These are phyloP conservation scores for Saguinus imperator DNA, from an alignment of 2,113 vertebrate genomes.

Conservation along the genomic window DNA sequence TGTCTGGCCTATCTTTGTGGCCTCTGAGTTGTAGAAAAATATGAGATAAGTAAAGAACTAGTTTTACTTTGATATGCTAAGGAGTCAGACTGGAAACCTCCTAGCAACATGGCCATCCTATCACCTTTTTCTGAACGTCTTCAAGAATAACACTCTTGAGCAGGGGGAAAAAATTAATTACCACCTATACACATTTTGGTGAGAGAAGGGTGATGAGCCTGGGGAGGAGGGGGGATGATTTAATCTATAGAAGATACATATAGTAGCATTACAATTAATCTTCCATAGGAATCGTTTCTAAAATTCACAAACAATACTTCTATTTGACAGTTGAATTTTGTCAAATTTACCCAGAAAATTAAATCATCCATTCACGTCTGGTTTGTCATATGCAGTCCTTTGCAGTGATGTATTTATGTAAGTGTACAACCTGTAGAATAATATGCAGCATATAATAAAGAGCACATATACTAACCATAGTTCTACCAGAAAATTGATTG, in stretches of 20 bases:
- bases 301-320: neutral
- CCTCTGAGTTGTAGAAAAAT: neutral
- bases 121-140: neutral
- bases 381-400: neutral
- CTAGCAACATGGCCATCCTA: neutral
- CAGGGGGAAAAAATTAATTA: neutral
- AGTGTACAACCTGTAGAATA: neutral
- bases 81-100: neutral
- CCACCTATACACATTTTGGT: neutral
- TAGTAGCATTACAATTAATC: neutral
- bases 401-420: neutral
- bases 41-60: neutral
- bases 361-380: neutral
- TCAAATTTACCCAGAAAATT: neutral
- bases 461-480: neutral
- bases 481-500: neutral
- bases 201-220: neutral
- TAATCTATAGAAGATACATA: neutral
- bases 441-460: neutral
- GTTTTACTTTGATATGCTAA: neutral
- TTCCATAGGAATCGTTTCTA: neutral
- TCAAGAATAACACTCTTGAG: neutral
- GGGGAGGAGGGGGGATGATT: neutral
- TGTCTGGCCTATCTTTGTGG: neutral
- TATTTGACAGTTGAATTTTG: neutral